phyloP scores from a whole-genome alignment of 2,888 invertebrate species.

The Drosophila mimetica region DNA sequence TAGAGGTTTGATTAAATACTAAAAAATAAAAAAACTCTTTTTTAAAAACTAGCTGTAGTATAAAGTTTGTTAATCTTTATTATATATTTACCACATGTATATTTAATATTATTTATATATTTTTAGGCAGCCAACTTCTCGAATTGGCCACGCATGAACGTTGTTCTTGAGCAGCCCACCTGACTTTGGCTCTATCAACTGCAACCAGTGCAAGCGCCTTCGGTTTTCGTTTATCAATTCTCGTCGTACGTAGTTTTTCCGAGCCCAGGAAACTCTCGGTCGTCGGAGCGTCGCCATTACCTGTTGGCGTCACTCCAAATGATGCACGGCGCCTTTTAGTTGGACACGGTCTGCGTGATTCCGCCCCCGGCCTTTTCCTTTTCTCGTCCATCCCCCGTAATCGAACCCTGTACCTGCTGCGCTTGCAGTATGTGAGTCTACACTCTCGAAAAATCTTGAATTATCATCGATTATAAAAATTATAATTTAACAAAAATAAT shows the following conservation, averaged over 20 bases:
- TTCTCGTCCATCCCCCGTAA: conserved; percentile 9
- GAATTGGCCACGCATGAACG: conserved; percentile 26
- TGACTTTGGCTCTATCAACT: conserved; percentile 17
- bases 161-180: conserved; percentile 11
- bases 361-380: conserved; percentile 30
- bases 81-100: no score
- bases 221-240: conserved; percentile 9
- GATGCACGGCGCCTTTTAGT: conserved; percentile 79
- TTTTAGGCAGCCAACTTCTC: no score
- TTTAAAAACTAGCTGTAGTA: no score
- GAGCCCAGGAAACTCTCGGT: conserved; percentile 59
- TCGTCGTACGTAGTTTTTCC: conserved; percentile 12
- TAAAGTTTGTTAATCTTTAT: no score
- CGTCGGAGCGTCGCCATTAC: conserved; percentile 61
- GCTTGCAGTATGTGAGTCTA: conserved; percentile 7
- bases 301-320: conserved; percentile 73
- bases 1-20: no score
- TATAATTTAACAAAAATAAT: no score
- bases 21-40: no score
- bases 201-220: conserved; percentile 35
- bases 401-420: conserved; percentile 16
- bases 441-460: conserved; percentile 2
- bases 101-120: background rate
- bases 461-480: no score
- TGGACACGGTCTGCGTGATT: conserved; percentile 79